These are phyloP conservation scores for Petaurus breviceps DNA, from an alignment of 2,113 vertebrate genomes.

Conservation along the genomic window DNA sequence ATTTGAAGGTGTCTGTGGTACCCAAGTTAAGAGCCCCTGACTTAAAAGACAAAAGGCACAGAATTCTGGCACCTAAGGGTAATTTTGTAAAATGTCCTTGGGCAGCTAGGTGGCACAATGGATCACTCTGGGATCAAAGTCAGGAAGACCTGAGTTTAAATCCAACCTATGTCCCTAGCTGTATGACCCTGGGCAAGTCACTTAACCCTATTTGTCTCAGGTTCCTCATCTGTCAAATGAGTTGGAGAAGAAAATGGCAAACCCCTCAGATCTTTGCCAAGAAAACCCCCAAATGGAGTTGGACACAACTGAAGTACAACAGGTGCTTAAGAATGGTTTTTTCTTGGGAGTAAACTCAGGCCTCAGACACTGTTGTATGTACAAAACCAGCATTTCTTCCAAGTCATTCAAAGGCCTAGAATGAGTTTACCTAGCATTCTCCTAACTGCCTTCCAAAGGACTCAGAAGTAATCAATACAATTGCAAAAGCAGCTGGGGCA, in stretches of 20 bases:
- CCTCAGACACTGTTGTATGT: background rate
- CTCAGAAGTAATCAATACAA: background rate
- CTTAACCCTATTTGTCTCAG: background rate
- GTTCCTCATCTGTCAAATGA: background rate
- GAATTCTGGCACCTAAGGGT: background rate
- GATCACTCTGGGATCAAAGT: background rate
- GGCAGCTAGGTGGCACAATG: background rate
- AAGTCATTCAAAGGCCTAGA: background rate
- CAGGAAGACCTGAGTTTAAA: background rate
- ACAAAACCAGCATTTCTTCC: background rate
- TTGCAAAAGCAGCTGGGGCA: background rate
- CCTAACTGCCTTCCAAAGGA: background rate
- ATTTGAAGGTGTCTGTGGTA: background rate
- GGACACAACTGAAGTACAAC: background rate
- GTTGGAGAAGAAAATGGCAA: background rate
- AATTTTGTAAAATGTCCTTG: background rate
- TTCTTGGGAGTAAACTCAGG: background rate
- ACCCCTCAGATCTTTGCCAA: background rate
- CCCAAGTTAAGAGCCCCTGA: background rate
- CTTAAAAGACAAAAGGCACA: background rate
- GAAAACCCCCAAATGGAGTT: background rate
- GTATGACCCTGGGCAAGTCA: background rate
- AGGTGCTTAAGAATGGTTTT: background rate
- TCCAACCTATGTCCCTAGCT: background rate
- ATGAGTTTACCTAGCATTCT: background rate